Base-by-base conservation (phyloP, 2,113 vertebrate genomes). In the Phainopepla nitens region DNA sequence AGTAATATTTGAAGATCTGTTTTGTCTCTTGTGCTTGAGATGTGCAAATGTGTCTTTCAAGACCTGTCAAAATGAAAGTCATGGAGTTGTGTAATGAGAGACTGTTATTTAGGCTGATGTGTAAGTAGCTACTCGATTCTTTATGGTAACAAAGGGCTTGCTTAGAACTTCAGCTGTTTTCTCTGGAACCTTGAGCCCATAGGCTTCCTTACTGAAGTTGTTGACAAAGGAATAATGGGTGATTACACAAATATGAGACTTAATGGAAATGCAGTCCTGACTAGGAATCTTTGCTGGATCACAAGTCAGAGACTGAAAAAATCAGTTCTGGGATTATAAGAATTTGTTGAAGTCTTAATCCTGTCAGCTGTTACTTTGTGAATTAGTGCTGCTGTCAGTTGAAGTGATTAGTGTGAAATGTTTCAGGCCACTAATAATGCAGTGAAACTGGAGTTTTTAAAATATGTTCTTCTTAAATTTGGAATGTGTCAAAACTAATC, bases 311-410 rank as follows among this genome's bases (percentile, higher is more conserved):
- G 64, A 45, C 58, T 0, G 1, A 60, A 86, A 68, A 84, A 81
- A 80, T 53, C 1, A 4, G 45, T 92, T 44, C 23, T 80, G 50
- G 73, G 42, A 86, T 95, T 94, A 70, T 47, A 83, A 81, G 10
- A 36, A 45, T 64, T 92, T 86, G 42, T 90, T 93, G 47, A 89
- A 91, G 24, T 61, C n/a, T 76, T 95, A 90, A 92, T 94, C 62
- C 85, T 86, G 71, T 93, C 82, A 82, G 36, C 36, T 65, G n/a
- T 80, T 82, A 86, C 79, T 83, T 73, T 57, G 60, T 95, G 90
- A 72, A 85, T 93, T 90, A 92, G 82, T 66, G 27, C 72, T 95
- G 64, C 79, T 93, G 95, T 89, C 90, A 81, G 75, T 81, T 90
- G 82, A 70, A 78, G 58, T 73, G 71, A 93, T 90, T 86, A 92